Evolutionary conservation across 2,113 vertebrate species (phyloP).

Genomic region (Podiceps cristatus): DNA sequence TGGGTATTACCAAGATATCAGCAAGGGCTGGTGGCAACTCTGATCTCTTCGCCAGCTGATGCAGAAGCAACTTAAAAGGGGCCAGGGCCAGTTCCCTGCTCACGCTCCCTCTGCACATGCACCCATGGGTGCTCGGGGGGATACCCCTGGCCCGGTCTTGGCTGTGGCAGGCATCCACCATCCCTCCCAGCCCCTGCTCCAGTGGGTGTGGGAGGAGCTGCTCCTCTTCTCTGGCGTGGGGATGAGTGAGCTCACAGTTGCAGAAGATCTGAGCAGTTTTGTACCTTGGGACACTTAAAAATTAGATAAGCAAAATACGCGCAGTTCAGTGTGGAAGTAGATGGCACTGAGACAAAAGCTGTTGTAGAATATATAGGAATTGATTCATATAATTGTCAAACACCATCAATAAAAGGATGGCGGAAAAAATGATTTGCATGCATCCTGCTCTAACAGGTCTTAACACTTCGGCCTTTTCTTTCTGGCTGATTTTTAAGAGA

Average conservation of each 20-base stretch:
- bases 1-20: neutral
- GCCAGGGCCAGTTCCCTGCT: neutral
- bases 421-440: neutral
- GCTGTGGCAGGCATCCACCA: rapidly evolving
- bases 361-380: neutral
- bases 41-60: neutral
- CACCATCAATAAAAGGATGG: rapidly evolving
- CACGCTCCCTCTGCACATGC: rapidly evolving
- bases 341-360: neutral
- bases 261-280: neutral
- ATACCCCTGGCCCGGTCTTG: rapidly evolving
- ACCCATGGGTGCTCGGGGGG: rapidly evolving
- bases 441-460: neutral
- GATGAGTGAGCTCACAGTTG: rapidly evolving
- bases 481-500: neutral
- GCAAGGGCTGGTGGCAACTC: neutral
- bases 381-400: neutral
- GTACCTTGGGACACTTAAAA: neutral
- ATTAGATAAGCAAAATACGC: neutral
- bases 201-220: rapidly evolving
- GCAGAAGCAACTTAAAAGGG: neutral
- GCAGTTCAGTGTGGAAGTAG: neutral
- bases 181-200: neutral
- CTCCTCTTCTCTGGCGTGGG: neutral
- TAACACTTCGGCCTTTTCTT: neutral